Percentiles rank a stretch among this genome's conserved stretches.
phyloP scores from a whole-genome alignment of 2,797 vertebrate genomes.

The Cephalopachus bancanus region DNA sequence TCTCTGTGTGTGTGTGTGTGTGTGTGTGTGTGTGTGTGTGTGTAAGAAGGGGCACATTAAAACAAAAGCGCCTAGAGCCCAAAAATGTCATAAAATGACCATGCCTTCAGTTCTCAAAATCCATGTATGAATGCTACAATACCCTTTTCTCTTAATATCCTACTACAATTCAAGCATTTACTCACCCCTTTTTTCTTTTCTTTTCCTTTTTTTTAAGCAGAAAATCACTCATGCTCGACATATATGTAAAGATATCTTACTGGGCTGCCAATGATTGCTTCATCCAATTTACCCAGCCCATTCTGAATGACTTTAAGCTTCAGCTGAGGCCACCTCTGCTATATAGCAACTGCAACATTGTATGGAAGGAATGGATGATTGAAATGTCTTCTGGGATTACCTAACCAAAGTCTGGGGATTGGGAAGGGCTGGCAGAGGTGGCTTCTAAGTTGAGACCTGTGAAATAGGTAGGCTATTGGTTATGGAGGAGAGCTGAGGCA shows the following conservation, averaged over 20 bases:
- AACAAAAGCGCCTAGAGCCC: not conserved
- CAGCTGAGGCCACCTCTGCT: not conserved
- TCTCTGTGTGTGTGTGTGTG: not conserved
- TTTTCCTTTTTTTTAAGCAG: not conserved
- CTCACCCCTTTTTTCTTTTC: not conserved
- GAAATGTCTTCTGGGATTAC: not conserved
- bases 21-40: not conserved
- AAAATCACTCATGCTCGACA: not conserved
- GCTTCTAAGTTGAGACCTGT: not conserved
- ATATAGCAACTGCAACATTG: not conserved
- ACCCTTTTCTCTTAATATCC: not conserved
- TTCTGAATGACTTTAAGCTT: not conserved
- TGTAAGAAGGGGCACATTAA: not conserved
- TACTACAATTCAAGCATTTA: not conserved
- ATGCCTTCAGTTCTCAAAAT: not conserved
- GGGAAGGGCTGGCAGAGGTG: not conserved
- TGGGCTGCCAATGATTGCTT: not conserved
- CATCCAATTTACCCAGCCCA: not conserved
- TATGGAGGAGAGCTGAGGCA: not conserved
- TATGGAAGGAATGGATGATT: not conserved
- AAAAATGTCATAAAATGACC: not conserved
- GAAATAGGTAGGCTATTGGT: not conserved
- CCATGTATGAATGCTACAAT: not conserved
- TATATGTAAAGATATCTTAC: not conserved
- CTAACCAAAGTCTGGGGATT: not conserved